Conservation (phyloP, 2,888 invertebrate genomes). For the Scaptomyza reducta region DNA sequence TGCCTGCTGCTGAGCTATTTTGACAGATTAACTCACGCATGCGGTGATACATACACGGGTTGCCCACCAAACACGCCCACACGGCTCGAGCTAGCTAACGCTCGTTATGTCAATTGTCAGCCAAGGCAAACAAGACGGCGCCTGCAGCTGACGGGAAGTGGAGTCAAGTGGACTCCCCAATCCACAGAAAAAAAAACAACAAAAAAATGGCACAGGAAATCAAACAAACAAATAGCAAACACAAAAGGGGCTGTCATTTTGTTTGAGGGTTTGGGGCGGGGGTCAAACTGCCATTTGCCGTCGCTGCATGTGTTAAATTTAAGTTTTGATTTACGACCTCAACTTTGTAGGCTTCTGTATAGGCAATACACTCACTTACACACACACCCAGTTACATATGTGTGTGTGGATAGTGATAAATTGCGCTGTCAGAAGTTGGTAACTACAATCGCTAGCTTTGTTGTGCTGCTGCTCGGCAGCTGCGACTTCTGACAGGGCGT, state of each 20-base stretch:
- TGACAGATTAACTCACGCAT: constrained; percentile 80
- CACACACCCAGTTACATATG: constrained; percentile 9
- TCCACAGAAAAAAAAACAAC: neutral
- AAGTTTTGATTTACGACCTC: constrained; percentile 81
- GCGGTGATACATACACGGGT: constrained; percentile 51
- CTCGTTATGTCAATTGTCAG: constrained; percentile 61
- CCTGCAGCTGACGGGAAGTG: constrained; percentile 34
- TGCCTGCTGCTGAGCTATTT: constrained; percentile 72
- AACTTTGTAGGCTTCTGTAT: constrained; percentile 76
- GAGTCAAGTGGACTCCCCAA: constrained; percentile 5
- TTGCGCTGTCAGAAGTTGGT: constrained; percentile 82
- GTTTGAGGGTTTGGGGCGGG: neutral
- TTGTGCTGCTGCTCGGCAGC: constrained; percentile 38
- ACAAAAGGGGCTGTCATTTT: constrained; percentile 56
- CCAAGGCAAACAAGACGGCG: constrained; percentile 24
- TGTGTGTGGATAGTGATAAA: constrained; percentile 78
- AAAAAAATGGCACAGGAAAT: constrained; percentile 23
- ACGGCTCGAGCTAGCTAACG: constrained; percentile 18
- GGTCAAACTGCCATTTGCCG: constrained; percentile 70
- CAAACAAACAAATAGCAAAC: constrained; percentile 59
- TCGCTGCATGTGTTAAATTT: constrained; percentile 80
- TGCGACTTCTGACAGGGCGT: constrained; percentile 44
- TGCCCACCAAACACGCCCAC: constrained; percentile 40
- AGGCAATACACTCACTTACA: constrained; percentile 55
- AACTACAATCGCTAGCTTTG: constrained; percentile 70